Base-by-base conservation (phyloP, 2,888 invertebrate genomes). In the Diarsia brunnea region DNA sequence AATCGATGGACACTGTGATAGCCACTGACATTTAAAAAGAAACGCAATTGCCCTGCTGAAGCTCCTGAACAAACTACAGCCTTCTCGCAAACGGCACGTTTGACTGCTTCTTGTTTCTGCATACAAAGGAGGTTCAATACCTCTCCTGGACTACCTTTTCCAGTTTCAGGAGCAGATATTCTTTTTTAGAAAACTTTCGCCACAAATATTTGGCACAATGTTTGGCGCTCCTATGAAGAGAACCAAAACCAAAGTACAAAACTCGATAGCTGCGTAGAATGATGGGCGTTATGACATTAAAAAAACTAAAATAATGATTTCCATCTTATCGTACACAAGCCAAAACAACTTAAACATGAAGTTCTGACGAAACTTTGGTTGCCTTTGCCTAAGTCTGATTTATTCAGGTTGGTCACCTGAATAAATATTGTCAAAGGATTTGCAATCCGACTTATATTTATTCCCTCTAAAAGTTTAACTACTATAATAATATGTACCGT, bases 61-160 rank as follows among this genome's bases (percentile, higher is more conserved):
- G 14, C 53, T 65, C 19, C 19, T 38, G 63, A 47, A 67, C 14
- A 53, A 16, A n/a, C 21, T 14, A 55, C 55, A 55, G 65, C 47
- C 68, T 49, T 21, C 49, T 66, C 31, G 24, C 2, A 2, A 71
- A 68, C 53, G 60, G 55, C 67, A 65, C 43, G 68, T 14, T 64
- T 64, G 12, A 43, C 43, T 24, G 38, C 47, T 75, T 47, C 58
- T 58, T n/a, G 31, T 53, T 67, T 47, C 58, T 45, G 31, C 66
- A 43, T n/a, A 67, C 4, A 3, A 55, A 24, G 0, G n/a, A 45
- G 43, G 14, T 72, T 24, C 21, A 31, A 61, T 21, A 51, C 10
- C 12, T 14, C 1, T 24, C 2, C 14, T n/a, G n/a, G n/a, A n/a
- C n/a, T 45, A 8, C 19, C 19, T 5, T 31, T 38, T 47, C 3